phyloP scores from a whole-genome alignment of 2,113 vertebrate species.

The Myiozetetes cayanensis region DNA sequence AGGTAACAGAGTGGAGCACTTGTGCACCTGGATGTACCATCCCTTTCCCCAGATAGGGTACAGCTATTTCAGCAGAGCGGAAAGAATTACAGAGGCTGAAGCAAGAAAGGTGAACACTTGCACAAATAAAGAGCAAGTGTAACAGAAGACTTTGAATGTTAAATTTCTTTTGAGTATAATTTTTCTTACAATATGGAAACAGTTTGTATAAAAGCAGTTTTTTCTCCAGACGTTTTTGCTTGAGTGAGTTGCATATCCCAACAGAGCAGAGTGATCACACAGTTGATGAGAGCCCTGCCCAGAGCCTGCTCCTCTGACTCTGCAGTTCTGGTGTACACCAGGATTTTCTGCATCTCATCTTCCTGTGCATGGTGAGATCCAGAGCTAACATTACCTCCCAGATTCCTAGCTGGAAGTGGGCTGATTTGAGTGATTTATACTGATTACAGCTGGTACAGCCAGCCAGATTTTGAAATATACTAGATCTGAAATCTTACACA shows the following conservation, averaged over 20 bases:
- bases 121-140: not conserved
- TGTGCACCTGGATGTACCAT: rapidly evolving
- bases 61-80: not conserved
- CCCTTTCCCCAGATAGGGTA: not conserved
- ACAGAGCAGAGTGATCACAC: rapidly evolving
- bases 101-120: not conserved
- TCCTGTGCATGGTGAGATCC: not conserved
- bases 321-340: not conserved
- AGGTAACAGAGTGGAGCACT: not conserved
- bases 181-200: not conserved
- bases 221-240: not conserved
- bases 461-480: rapidly evolving
- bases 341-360: not conserved
- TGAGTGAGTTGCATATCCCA: not conserved
- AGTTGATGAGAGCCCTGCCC: rapidly evolving
- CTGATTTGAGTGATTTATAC: rapidly evolving
- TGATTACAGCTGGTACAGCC: not conserved
- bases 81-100: not conserved
- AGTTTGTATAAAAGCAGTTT: not conserved
- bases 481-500: not conserved
- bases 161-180: not conserved
- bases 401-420: rapidly evolving
- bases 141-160: not conserved
- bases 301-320: not conserved
- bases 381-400: rapidly evolving